Evolutionary conservation across 2,888 invertebrate genomes (phyloP).

Genomic region (Scaptomyza reducta): DNA sequence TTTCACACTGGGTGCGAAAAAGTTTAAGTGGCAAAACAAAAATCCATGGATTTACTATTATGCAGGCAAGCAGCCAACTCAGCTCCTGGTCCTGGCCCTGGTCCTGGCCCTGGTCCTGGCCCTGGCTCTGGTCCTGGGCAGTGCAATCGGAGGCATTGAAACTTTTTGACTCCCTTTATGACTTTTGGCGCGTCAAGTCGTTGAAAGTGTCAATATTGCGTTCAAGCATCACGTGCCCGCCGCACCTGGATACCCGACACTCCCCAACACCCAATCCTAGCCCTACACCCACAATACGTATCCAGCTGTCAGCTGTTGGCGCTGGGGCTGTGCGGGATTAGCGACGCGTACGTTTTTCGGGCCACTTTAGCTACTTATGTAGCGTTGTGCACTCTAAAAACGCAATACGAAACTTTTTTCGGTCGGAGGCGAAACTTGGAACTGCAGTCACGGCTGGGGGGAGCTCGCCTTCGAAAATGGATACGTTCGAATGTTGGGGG

Average conservation of each 20-base stretch:
- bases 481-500: constrained; percentile 8
- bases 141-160: constrained; percentile 52
- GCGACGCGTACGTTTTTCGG: constrained; percentile 55
- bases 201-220: constrained; percentile 81
- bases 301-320: constrained; percentile 61
- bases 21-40: constrained; percentile 81
- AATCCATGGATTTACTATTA: constrained; percentile 80
- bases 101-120: background rate
- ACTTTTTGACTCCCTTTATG: constrained; percentile 74
- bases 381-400: constrained; percentile 73
- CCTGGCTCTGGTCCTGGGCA: constrained; percentile 4
- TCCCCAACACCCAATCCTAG: too few relatives aligned
- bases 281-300: constrained; percentile 13
- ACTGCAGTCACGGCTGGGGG: constrained; percentile 36
- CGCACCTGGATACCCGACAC: constrained; percentile 45
- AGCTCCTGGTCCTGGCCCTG: background rate
- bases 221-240: constrained; percentile 77
- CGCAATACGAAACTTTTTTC: constrained; percentile 74
- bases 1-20: constrained; percentile 76
- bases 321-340: constrained; percentile 64
- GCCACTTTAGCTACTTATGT: constrained; percentile 70
- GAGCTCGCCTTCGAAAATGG: constrained; percentile 29
- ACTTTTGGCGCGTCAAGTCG: constrained; percentile 79
- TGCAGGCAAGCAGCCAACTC: constrained; percentile 53
- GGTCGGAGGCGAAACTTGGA: background rate